These are phyloP conservation scores for Drosophila willistoni DNA, from an alignment of 1,140 invertebrate species.

Conservation along the genomic window DNA sequence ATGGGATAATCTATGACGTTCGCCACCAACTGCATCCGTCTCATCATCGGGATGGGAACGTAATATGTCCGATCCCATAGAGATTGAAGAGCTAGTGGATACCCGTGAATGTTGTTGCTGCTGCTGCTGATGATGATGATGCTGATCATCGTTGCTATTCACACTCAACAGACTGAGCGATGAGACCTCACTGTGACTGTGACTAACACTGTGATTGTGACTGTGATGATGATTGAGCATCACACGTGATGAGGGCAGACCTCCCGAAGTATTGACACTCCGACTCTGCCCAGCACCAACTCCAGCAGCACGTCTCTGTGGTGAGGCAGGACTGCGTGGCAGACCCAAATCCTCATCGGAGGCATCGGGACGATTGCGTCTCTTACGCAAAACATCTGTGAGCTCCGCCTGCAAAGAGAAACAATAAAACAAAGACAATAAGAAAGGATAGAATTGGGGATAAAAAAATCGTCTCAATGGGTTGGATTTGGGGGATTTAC, in stretches of 20 bases:
- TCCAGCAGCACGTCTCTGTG: constrained; percentile 58
- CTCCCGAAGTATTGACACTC: constrained; percentile 21
- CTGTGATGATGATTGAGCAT: no score
- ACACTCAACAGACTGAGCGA: constrained; percentile 75
- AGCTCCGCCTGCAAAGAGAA: constrained; percentile 72
- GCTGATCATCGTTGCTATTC: constrained; percentile 63
- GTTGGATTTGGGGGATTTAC: constrained; percentile 44
- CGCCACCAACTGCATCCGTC: constrained; percentile 64
- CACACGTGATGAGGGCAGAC: background rate
- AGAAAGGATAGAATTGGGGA: background rate
- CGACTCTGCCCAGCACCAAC: constrained; percentile 14
- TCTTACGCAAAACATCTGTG: constrained; percentile 80
- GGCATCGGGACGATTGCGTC: constrained; percentile 78
- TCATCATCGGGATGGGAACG: constrained; percentile 61
- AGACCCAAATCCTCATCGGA: constrained; percentile 82
- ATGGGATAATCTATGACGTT: constrained; percentile 87
- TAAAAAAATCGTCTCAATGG: background rate
- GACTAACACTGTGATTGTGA: constrained; percentile 28
- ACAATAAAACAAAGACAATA: background rate
- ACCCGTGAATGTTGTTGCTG: constrained; percentile 42
- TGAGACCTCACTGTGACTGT: constrained; percentile 61
- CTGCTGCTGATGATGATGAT: constrained; percentile 54
- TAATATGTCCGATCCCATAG: constrained; percentile 58
- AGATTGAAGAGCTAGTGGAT: constrained; percentile 56
- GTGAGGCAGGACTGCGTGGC: constrained; percentile 78